phyloP scores from a whole-genome alignment of 1,140 invertebrate genomes.

The Cotesia glomerata region DNA sequence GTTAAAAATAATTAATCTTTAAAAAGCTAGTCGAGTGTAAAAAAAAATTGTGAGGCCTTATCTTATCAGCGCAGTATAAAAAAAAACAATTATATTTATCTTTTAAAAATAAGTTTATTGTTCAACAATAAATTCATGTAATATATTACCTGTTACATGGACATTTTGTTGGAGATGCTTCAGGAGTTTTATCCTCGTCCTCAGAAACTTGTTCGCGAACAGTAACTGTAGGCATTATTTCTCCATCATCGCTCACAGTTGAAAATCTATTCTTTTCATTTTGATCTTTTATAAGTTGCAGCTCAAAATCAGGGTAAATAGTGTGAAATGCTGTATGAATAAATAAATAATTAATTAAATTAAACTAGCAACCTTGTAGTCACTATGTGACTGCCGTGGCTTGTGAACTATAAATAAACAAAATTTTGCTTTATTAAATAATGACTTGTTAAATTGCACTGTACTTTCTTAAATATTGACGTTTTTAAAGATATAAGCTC shows the following conservation, averaged over 20 bases:
- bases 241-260: constrained; percentile 13
- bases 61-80: not conserved
- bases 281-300: constrained; percentile 42
- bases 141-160: not conserved
- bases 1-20: not conserved
- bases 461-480: too few species aligned
- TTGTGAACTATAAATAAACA: too few species aligned
- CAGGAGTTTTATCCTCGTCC: not conserved
- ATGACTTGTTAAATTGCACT: too few species aligned
- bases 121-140: not conserved
- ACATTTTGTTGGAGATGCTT: constrained; percentile 12
- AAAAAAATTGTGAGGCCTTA: too few species aligned
- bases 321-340: constrained; percentile 35
- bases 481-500: too few species aligned
- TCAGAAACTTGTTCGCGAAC: not conserved
- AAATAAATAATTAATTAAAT: not conserved
- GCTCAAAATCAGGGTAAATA: constrained; percentile 46
- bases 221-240: not conserved
- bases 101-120: not conserved
- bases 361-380: too few species aligned
- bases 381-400: too few species aligned
- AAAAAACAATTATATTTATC: not conserved
- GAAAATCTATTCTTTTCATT: constrained; percentile 28
- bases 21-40: not conserved
- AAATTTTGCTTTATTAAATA: too few species aligned